Evolutionary conservation across 2,888 invertebrate species (phyloP).

Genomic region (Philonicus albiceps): DNA sequence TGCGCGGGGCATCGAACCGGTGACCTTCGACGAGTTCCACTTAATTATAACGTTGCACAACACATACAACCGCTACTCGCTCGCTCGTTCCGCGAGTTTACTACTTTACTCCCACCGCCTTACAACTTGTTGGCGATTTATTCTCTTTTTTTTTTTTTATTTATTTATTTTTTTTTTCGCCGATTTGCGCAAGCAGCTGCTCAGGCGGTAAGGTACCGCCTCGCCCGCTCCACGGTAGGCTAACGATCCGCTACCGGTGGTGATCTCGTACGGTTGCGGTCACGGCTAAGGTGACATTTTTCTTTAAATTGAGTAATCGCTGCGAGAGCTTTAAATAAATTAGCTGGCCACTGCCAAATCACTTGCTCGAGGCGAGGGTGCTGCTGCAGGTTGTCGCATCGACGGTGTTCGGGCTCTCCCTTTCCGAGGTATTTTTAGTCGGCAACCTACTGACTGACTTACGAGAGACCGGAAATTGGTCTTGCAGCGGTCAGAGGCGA

Average conservation of each 20-base stretch:
- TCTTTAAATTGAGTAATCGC: slow-evolving; percentile 21
- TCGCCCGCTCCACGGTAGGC: neutral
- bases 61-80: slow-evolving; percentile 26
- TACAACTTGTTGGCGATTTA: neutral
- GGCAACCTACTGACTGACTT: slow-evolving; percentile 7
- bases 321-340: neutral
- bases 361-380: neutral
- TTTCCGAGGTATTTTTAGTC: neutral
- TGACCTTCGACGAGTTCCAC: slow-evolving; percentile 47
- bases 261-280: slow-evolving; percentile 40
- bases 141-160: neutral
- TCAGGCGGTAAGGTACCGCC: neutral
- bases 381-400: neutral
- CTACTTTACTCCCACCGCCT: slow-evolving; percentile 13
- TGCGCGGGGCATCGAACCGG: slow-evolving; percentile 47
- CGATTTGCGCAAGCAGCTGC: neutral
- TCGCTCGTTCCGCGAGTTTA: slow-evolving; percentile 1
- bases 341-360: slow-evolving; percentile 1
- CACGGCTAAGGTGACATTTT: slow-evolving; percentile 48
- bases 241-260: neutral
- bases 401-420: neutral
- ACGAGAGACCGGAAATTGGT: slow-evolving; percentile 17
- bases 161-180: neutral
- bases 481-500: neutral
- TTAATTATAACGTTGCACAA: slow-evolving; percentile 46